Conservation (phyloP, 2,113 vertebrate species). For the Ammodytes dubius region DNA sequence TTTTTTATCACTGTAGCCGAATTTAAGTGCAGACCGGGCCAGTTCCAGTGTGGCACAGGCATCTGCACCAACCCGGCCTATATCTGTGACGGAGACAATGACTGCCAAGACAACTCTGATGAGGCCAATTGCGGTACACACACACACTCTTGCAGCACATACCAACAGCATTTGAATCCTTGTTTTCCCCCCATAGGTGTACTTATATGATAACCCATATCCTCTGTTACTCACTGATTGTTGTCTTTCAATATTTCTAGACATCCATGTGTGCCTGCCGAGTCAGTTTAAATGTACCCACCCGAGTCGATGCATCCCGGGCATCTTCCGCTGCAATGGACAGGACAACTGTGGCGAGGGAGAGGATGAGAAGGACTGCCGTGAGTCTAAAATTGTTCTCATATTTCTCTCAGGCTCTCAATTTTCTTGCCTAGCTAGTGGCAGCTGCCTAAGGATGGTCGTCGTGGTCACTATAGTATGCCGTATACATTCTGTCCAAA, state of each 20-base stretch:
- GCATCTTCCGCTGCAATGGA: conserved; percentile 97
- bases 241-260: conserved; percentile 73
- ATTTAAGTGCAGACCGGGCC: conserved; percentile 94
- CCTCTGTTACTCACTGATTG: neutral
- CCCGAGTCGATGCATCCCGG: conserved; percentile 96
- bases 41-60: conserved; percentile 97
- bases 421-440: neutral
- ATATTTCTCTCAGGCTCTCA: neutral
- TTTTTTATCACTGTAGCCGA: conserved; percentile 83
- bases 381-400: conserved; percentile 83
- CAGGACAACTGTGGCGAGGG: conserved; percentile 98
- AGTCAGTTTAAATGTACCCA: conserved; percentile 97
- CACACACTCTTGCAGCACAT: neutral
- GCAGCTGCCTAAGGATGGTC: neutral
- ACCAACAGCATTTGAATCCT: neutral
- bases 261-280: conserved; percentile 96
- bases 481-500: neutral
- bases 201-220: neutral
- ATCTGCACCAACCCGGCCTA: conserved; percentile 99
- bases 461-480: neutral
- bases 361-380: conserved; percentile 97
- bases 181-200: neutral
- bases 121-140: conserved; percentile 95
- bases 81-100: conserved; percentile 98
- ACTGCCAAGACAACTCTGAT: conserved; percentile 97